Evolutionary conservation across 1,140 invertebrate genomes (phyloP).

Genomic region (Papilio polyxenes): DNA sequence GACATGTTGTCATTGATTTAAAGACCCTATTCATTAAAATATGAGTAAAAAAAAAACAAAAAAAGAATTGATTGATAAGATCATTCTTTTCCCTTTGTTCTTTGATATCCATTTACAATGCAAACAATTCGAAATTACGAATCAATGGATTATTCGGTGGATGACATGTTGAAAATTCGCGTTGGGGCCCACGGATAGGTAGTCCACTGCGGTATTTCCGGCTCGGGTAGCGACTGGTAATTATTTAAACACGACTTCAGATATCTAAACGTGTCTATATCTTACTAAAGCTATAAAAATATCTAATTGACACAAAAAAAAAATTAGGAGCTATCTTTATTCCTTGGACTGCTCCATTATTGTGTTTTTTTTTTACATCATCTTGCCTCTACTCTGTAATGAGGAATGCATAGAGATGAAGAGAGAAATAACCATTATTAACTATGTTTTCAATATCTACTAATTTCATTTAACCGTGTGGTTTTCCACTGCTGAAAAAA

Average conservation of each 20-base stretch:
- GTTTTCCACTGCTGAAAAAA: too few species aligned
- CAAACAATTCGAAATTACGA: background rate
- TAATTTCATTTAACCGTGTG: too few species aligned
- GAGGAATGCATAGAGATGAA: too few species aligned
- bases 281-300: background rate
- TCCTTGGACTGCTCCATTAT: too few species aligned
- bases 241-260: background rate
- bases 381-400: too few species aligned
- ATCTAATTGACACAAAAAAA: background rate
- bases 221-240: background rate
- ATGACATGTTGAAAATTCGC: background rate
- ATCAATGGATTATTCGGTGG: constrained; percentile 14
- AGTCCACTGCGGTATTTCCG: background rate
- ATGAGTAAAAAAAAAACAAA: constrained; percentile 2
- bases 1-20: background rate
- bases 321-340: background rate
- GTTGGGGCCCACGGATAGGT: background rate
- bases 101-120: background rate
- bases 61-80: constrained; percentile 6
- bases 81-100: background rate
- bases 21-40: background rate
- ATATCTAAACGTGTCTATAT: too few species aligned
- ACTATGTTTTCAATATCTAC: too few species aligned
- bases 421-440: too few species aligned
- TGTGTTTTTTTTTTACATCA: too few species aligned